A percentile compares a stretch with the other conserved stretches of the same genome.
These are phyloP conservation scores for Pyrgus malvae DNA, from an alignment of 2,888 invertebrate genomes.

Conservation along the genomic window DNA sequence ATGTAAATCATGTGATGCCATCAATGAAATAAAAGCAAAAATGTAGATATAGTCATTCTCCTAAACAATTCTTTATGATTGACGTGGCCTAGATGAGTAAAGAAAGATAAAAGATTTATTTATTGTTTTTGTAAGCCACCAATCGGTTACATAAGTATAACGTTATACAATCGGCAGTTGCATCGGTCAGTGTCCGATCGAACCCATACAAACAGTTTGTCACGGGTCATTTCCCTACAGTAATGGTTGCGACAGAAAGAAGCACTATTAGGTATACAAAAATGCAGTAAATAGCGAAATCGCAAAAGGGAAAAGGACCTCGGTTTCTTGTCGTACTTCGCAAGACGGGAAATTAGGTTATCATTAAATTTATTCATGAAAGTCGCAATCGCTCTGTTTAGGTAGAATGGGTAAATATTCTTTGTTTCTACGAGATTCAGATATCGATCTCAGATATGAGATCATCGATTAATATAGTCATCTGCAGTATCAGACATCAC, in stretches of 20 bases:
- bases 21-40: too few species aligned
- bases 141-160: constrained; percentile 15
- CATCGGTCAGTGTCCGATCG: constrained; percentile 16
- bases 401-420: not conserved
- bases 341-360: constrained; percentile 10
- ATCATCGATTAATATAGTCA: constrained; percentile 43
- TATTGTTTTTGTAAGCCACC: not conserved
- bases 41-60: too few species aligned
- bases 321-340: constrained; percentile 9
- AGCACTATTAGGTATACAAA: constrained; percentile 26
- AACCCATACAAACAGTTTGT: constrained; percentile 26
- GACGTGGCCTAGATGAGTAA: not conserved
- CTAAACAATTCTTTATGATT: too few species aligned
- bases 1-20: too few species aligned
- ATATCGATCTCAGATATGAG: constrained; percentile 35
- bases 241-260: constrained; percentile 35
- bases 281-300: constrained; percentile 31
- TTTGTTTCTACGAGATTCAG: constrained; percentile 1
- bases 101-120: not conserved
- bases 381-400: not conserved
- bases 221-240: constrained; percentile 37
- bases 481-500: constrained; percentile 40
- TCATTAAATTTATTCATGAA: not conserved
- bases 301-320: constrained; percentile 22
- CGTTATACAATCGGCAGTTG: constrained; percentile 11